Evolutionary conservation across 2,888 invertebrate genomes (phyloP).

Genomic region (Dichetophora obliterata): DNA sequence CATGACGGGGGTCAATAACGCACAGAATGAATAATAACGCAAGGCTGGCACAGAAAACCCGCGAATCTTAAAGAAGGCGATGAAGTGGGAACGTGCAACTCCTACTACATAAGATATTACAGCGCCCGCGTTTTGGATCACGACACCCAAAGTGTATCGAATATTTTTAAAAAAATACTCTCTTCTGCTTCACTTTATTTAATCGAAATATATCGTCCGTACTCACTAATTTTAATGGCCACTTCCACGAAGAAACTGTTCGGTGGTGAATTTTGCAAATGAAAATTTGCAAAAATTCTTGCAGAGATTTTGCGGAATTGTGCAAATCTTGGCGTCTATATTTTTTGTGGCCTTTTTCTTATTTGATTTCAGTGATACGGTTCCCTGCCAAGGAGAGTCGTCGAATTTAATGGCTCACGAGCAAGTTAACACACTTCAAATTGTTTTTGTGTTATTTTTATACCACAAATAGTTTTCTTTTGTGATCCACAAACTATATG

Average conservation of each 20-base stretch:
- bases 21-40: too few relatives aligned
- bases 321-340: not conserved
- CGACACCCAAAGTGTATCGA: constrained; percentile 12
- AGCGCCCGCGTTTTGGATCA: constrained; percentile 14
- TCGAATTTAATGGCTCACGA: not conserved
- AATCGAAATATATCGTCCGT: not conserved
- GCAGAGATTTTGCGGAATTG: not conserved
- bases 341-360: constrained; percentile 15
- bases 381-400: not conserved
- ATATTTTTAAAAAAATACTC: not conserved
- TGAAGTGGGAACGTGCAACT: not conserved
- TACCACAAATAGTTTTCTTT: not conserved
- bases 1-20: not conserved
- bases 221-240: constrained; percentile 28
- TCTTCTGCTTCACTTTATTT: not conserved
- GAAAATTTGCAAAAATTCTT: constrained; percentile 10
- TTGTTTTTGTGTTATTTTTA: not conserved
- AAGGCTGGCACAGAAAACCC: not conserved
- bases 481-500: not conserved
- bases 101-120: not conserved
- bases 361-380: constrained; percentile 9
- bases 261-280: constrained; percentile 17
- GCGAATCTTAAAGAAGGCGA: constrained; percentile 9
- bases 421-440: not conserved
- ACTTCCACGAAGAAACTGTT: constrained; percentile 20